Conservation (phyloP, 2,113 vertebrate genomes). For the Prunella fulvescens region DNA sequence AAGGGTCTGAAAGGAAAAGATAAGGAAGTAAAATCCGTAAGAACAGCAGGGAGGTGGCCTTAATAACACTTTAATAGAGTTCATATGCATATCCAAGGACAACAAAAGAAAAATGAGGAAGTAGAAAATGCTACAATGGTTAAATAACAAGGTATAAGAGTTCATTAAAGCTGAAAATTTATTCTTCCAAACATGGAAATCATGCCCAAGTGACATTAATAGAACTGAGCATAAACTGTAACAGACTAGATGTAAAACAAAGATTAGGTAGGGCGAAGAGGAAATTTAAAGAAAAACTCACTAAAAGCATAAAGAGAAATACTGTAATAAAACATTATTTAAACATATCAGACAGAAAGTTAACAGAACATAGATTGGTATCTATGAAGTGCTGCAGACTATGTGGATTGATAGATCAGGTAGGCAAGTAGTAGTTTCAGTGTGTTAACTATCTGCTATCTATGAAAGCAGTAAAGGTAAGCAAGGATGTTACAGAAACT, state of each 20-base stretch:
- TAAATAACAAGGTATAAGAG: constrained; percentile 25
- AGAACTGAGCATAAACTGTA: constrained; percentile 28
- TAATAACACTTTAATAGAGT: background rate
- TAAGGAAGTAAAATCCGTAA: background rate
- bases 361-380: background rate
- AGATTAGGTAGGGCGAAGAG: background rate
- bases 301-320: background rate
- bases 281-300: background rate
- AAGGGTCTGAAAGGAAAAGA: constrained; percentile 17
- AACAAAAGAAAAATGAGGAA: background rate
- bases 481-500: background rate
- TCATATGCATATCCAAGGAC: background rate
- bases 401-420: background rate
- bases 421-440: background rate
- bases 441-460: background rate
- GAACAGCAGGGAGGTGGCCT: background rate
- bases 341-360: background rate
- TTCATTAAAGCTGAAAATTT: constrained; percentile 10
- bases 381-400: background rate
- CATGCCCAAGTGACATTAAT: constrained; percentile 21
- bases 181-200: constrained; percentile 33
- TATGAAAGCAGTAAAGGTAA: background rate
- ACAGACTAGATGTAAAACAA: constrained; percentile 12
- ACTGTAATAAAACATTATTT: background rate
- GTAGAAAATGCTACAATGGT: background rate